These are phyloP conservation scores for Borostomias antarcticus DNA, from an alignment of 2,797 vertebrate genomes.

Conservation along the genomic window DNA sequence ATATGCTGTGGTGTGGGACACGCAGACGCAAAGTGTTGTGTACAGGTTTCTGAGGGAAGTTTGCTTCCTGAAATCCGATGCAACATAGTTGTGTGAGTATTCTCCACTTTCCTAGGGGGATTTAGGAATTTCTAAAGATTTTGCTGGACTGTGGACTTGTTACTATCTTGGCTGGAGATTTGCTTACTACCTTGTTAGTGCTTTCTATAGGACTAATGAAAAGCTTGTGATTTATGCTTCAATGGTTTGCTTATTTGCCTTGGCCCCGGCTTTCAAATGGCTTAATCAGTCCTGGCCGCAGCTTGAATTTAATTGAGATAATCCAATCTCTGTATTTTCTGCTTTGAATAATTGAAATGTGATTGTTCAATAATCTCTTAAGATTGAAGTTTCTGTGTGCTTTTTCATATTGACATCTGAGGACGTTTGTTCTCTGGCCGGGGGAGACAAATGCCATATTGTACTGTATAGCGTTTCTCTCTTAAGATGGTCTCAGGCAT, in stretches of 20 bases:
- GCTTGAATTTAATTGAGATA: slow-evolving; percentile 45
- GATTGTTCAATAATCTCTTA: slow-evolving; percentile 46
- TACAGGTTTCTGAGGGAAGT: background rate
- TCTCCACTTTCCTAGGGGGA: background rate
- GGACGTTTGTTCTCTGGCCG: slow-evolving; percentile 65
- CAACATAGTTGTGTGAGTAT: background rate
- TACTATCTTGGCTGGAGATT: background rate
- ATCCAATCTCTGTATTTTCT: slow-evolving; percentile 44
- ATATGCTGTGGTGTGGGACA: slow-evolving; percentile 1
- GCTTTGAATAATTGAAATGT: slow-evolving; percentile 44
- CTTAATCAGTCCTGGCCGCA: slow-evolving; percentile 16
- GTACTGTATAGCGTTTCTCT: slow-evolving; percentile 66
- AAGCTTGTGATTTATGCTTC: slow-evolving; percentile 31
- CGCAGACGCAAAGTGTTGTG: background rate
- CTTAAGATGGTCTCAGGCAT: slow-evolving; percentile 62
- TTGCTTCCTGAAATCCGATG: background rate
- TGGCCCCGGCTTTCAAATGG: slow-evolving; percentile 30
- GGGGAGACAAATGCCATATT: slow-evolving; percentile 68
- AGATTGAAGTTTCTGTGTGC: slow-evolving; percentile 44
- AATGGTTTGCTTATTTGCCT: slow-evolving; percentile 22
- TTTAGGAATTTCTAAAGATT: background rate
- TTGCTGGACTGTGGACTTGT: background rate
- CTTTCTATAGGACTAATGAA: slow-evolving; percentile 32
- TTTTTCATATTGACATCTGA: slow-evolving; percentile 54
- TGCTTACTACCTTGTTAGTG: background rate